Evolutionary conservation across 2,797 vertebrate genomes (phyloP).

Genomic region (Sebastes flavidus): DNA sequence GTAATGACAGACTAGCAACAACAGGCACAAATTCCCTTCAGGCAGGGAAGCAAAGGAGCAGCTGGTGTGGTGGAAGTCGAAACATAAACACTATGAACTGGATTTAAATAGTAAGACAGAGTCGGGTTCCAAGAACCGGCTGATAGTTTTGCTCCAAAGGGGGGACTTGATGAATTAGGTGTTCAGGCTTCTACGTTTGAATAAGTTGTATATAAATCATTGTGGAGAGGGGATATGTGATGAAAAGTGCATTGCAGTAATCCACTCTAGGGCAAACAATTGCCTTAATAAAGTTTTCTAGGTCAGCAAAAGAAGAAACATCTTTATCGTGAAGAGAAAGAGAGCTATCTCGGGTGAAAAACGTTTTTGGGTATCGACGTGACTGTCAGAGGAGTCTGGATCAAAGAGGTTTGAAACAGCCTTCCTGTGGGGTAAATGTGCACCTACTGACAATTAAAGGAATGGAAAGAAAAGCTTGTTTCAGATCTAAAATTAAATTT

Average conservation of each 20-base stretch:
- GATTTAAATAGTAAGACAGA: constrained; percentile 49
- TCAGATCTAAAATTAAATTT: constrained; percentile 34
- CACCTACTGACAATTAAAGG: constrained; percentile 45
- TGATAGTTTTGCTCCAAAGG: constrained; percentile 27
- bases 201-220: constrained; percentile 25
- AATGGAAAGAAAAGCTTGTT: constrained; percentile 16
- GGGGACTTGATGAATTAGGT: constrained; percentile 34
- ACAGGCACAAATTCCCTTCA: constrained; percentile 49
- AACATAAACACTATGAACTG: constrained; percentile 47
- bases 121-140: constrained; percentile 24
- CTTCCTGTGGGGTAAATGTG: constrained; percentile 48
- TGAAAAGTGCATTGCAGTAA: constrained; percentile 43
- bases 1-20: constrained; percentile 56
- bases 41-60: constrained; percentile 48
- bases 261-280: constrained; percentile 53
- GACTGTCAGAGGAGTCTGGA: constrained; percentile 55
- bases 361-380: constrained; percentile 48
- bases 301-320: constrained; percentile 53
- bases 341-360: constrained; percentile 49
- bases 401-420: constrained; percentile 55
- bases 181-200: constrained; percentile 6
- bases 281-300: constrained; percentile 55
- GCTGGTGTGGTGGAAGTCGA: constrained; percentile 57
- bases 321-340: constrained; percentile 31
- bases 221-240: not conserved